Evolutionary conservation across 2,113 vertebrate genomes (phyloP), one percentile per base, ranked within the genome.

Genomic region (Channa maculata): DNA sequence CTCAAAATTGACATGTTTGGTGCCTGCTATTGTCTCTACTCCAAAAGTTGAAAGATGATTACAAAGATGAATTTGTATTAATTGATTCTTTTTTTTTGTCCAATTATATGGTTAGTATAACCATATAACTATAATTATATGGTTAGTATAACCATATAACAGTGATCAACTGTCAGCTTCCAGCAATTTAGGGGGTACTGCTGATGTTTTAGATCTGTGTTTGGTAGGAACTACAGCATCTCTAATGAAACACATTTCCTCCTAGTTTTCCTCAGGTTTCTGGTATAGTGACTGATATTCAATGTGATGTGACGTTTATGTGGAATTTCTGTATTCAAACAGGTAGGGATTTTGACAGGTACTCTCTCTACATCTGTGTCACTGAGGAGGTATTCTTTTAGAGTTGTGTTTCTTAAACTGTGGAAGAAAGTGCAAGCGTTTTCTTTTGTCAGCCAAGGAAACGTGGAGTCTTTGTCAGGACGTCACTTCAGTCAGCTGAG

Each of bases 401-500:
- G 33, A 51, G 34, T 0, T 48, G 54, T n/a, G 34, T 10, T 60
- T 59, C 4, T 43, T 9, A 48, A 8, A 71, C 8, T 46, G 3
- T 44, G 36, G 5, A 6, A 6, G 41, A 24, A 59, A 65, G 3
- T 45, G 36, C 36, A 0, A 41, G 39, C 4, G 4, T 60, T 55
- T 68, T 11, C 24, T 24, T 24, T 24, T 24, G 24, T 24, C 12
- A 49, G 37, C 14, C 11, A 0, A 48, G 49, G 41, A 71, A 44
- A 37, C 14, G 10, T 70, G 57, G n/a, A 55, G 15, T 46, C 63
- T 59, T 24, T 72, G 65, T 64, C 11, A 12, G 39, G 75, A 71
- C 54, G 54, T 73, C 78, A 49, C 45, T 48, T 53, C 57, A 62
- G 79, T 89, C 86, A 90, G 88, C 89, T 90, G 87, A 87, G 67